phyloP scores from a whole-genome alignment of 2,113 vertebrate species.

The Caranx ignobilis region DNA sequence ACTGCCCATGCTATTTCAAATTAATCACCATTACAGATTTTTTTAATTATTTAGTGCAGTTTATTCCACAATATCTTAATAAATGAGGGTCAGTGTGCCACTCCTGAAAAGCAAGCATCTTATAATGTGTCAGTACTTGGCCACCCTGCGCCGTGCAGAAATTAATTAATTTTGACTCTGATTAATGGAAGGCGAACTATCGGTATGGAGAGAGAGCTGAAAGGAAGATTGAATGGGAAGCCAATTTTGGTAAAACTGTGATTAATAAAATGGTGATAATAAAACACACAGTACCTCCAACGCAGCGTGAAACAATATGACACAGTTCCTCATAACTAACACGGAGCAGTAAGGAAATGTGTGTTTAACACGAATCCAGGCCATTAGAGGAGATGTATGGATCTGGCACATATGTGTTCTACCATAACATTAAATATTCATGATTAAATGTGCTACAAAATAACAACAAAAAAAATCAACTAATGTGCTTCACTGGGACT shows the following conservation, averaged over 20 bases:
- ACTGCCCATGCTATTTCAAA: neutral
- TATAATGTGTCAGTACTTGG: conserved; percentile 38
- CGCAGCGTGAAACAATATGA: neutral
- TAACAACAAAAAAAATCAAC: neutral
- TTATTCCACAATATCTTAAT: conserved; percentile 8
- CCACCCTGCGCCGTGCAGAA: neutral
- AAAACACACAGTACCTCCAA: neutral
- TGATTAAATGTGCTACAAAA: neutral
- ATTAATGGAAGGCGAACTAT: conserved; percentile 17
- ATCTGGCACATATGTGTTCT: neutral
- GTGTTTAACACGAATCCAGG: neutral
- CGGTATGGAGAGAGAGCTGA: neutral
- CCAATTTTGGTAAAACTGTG: conserved; percentile 23
- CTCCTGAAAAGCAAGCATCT: conserved; percentile 8
- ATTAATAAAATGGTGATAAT: conserved; percentile 18
- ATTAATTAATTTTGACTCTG: conserved; percentile 29
- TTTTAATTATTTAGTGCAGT: neutral
- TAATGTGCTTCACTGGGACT: neutral
- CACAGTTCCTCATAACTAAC: neutral
- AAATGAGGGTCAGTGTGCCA: conserved; percentile 24
- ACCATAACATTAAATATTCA: neutral
- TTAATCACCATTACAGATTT: neutral
- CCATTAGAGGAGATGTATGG: neutral
- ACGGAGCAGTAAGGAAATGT: neutral
- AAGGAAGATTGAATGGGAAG: conserved; percentile 9